phyloP scores from a whole-genome alignment of 2,113 vertebrate genomes.

The Thamnophis sirtalis region DNA sequence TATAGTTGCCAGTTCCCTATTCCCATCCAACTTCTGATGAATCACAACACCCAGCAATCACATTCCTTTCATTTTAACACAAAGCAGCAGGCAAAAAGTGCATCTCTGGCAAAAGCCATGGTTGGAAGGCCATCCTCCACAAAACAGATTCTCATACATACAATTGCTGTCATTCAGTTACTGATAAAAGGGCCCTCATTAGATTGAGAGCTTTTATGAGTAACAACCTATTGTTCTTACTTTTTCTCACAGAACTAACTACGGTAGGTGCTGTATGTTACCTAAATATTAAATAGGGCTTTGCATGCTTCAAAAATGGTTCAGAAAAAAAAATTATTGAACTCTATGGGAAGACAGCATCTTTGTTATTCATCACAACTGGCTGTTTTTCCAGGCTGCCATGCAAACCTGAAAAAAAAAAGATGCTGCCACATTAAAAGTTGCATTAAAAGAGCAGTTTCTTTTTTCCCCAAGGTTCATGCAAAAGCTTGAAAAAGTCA shows the following conservation, averaged over 20 bases:
- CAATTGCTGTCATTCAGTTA: neutral
- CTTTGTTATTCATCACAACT: neutral
- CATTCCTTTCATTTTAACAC: constrained; percentile 5
- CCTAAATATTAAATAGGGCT: neutral
- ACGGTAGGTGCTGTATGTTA: no score
- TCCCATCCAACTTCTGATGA: neutral
- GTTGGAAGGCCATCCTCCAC: neutral
- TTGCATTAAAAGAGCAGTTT: neutral
- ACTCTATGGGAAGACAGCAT: neutral
- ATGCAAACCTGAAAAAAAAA: neutral
- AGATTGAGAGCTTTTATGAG: neutral
- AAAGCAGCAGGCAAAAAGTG: constrained; percentile 9
- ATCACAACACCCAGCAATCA: neutral
- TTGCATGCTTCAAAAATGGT: neutral
- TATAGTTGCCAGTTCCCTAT: neutral
- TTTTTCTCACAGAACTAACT: neutral
- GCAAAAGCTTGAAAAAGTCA: neutral
- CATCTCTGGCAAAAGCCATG: constrained; percentile 17
- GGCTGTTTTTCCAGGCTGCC: neutral
- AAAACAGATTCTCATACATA: neutral
- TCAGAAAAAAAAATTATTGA: neutral
- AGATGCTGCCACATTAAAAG: neutral
- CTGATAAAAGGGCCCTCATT: neutral
- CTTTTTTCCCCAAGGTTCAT: neutral
- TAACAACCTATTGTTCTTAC: neutral